These are phyloP conservation scores for Thermophis baileyi DNA, from an alignment of 2,113 vertebrate genomes.

Conservation along the genomic window DNA sequence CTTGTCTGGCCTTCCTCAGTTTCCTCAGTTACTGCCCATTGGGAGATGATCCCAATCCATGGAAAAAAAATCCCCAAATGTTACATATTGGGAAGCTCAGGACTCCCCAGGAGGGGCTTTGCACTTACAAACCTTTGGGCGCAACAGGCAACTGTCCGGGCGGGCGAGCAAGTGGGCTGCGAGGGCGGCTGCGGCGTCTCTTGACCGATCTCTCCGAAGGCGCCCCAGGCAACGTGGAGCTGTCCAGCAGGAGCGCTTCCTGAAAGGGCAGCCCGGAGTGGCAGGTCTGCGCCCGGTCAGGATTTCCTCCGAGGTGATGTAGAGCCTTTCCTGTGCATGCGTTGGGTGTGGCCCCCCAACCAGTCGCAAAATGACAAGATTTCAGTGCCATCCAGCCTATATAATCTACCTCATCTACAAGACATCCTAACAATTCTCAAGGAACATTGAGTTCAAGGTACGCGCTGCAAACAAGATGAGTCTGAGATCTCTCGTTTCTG, in stretches of 20 bases:
- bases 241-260: not conserved
- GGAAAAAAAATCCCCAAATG: not conserved
- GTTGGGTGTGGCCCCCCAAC: not conserved
- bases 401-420: not conserved
- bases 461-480: not conserved
- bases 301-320: not conserved
- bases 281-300: not conserved
- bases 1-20: too few relatives aligned
- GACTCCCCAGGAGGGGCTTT: not conserved
- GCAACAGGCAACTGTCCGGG: not conserved
- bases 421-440: not conserved
- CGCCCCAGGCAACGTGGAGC: not conserved
- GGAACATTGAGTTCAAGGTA: not conserved
- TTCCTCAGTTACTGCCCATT: not conserved
- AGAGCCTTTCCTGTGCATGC: not conserved
- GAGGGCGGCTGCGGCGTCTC: not conserved
- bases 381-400: not conserved
- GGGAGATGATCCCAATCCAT: not conserved
- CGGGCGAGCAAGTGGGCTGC: accelerated
- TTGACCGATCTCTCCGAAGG: not conserved
- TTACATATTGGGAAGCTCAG: not conserved
- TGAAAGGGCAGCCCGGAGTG: not conserved
- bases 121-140: not conserved
- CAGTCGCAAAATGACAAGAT: not conserved
- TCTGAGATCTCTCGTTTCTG: not conserved